These are phyloP conservation scores for Erythrolamprus reginae DNA, from an alignment of 2,113 vertebrate species.

Conservation along the genomic window DNA sequence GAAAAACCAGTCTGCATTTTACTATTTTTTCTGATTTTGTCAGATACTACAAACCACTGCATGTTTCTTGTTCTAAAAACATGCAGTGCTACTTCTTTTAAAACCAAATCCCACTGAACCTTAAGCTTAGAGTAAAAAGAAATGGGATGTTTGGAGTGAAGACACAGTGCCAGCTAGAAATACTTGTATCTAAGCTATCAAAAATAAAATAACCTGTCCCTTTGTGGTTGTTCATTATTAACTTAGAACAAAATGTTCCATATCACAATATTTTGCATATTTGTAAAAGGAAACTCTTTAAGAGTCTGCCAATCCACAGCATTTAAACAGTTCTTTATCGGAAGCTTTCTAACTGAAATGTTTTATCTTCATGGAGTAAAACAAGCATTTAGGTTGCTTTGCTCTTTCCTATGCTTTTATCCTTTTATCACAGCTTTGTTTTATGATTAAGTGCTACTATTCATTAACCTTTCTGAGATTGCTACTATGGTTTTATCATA, in stretches of 20 bases:
- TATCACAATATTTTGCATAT: conserved; percentile 6
- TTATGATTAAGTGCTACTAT: conserved; percentile 13
- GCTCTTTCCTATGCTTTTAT: neutral
- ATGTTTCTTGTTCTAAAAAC: conserved; percentile 32
- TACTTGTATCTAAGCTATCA: conserved; percentile 46
- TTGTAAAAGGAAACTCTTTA: conserved; percentile 2
- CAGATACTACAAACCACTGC: conserved; percentile 39
- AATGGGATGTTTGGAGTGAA: conserved; percentile 32
- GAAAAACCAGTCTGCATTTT: conserved; percentile 51
- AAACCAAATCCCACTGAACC: conserved; percentile 43
- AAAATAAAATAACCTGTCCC: neutral
- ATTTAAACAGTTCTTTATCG: neutral
- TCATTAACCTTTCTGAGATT: conserved; percentile 1
- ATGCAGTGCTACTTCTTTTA: conserved; percentile 52
- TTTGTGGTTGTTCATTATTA: conserved; percentile 40
- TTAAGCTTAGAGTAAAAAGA: conserved; percentile 22
- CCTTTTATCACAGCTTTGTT: neutral
- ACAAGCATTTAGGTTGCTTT: neutral
- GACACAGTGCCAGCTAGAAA: conserved; percentile 42
- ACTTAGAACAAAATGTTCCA: conserved; percentile 18
- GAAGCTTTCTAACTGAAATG: neutral
- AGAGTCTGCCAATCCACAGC: neutral
- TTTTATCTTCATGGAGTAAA: neutral
- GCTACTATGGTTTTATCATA: neutral
- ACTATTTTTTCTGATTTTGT: conserved; percentile 43